A percentile compares a stretch with the other conserved stretches of the same genome.
phyloP scores from a whole-genome alignment of 2,113 vertebrate species.

The Numenius arquata region DNA sequence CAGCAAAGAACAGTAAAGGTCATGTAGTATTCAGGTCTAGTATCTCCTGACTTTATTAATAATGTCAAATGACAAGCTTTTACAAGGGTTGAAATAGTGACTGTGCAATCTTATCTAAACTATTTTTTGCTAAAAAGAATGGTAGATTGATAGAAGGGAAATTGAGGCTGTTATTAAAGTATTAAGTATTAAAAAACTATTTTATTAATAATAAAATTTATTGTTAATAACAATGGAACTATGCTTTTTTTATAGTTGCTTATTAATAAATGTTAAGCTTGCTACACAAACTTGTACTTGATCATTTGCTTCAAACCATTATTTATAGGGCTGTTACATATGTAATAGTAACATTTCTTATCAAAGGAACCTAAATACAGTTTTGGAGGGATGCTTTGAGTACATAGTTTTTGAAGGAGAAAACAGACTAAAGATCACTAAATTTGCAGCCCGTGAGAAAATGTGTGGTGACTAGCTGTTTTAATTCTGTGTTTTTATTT shows the following conservation, averaged over 20 bases:
- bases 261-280: neutral
- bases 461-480: neutral
- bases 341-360: neutral
- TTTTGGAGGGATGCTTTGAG: neutral
- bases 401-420: neutral
- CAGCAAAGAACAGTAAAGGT: neutral
- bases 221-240: neutral
- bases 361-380: neutral
- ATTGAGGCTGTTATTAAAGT: neutral
- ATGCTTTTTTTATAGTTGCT: neutral
- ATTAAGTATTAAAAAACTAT: neutral
- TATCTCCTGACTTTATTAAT: neutral
- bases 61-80: neutral
- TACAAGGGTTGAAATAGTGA: neutral
- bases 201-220: neutral
- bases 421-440: neutral
- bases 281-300: neutral
- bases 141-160: neutral
- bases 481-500: too few relatives aligned
- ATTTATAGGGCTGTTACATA: neutral
- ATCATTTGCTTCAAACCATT: neutral
- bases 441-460: neutral
- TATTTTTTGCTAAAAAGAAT: neutral
- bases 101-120: neutral
- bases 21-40: neutral